Evolutionary conservation across 2,888 invertebrate genomes (phyloP), one percentile per base, ranked within the genome.

Genomic region (Arge pagana): DNA sequence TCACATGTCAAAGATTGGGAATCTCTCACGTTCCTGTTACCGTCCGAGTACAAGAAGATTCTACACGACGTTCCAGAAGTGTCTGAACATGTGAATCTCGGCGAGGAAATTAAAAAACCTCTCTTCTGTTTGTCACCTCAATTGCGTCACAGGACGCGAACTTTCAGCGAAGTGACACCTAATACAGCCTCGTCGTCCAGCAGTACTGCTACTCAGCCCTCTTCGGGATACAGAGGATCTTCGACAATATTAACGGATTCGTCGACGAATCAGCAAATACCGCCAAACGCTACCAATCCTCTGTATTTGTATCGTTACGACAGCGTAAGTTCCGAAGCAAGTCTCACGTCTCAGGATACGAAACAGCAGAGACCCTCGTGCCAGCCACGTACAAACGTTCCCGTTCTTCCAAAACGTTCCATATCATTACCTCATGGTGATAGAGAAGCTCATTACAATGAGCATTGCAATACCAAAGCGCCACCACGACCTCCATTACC

Each of bases 1-100:
- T 83, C 85, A 33, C 94, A 95, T 71, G 88, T 96, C 6, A 85
- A 87, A 71, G 96, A 96, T 76, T 96, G 96, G 96, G 92, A 93
- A 66, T 95, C 94, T 0, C 79, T 96, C 45, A 92, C 90, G 64
- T 88, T 95, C 61, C 81, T 96, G 41, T 78, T 96, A 57, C 96
- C 96, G 3, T 80, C 83, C 59, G 93, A 96, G 74, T 93, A 90
- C 72, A 84, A 85, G 58, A 86, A 88, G 68, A 82, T 93, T 58
- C 74, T 94, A 42, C 83, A 87, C 11, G 90, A 91, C 73, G 84
- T 92, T 66, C 92, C 92, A 5, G 90, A 92, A 78, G 79, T 90
- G 39, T 82, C 85, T 58, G 83, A 82, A 64, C 83, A 86, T 62
- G 77, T 85, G 30, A 85, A 84, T 66, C 79, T 81, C 39, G 82